Conservation (phyloP, 2,797 vertebrate genomes). For the Dermochelys coriacea region DNA sequence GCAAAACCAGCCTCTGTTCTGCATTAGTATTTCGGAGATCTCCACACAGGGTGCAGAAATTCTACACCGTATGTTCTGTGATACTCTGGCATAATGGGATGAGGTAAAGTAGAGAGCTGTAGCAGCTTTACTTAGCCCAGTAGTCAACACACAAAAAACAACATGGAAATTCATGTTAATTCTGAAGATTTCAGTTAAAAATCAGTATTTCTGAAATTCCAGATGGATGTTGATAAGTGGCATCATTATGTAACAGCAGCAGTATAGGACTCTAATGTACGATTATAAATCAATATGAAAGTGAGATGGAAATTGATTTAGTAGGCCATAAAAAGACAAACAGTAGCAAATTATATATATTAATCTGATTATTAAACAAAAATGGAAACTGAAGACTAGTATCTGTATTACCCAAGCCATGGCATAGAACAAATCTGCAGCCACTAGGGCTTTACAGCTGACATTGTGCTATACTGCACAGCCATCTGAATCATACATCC, state of each 20-base stretch:
- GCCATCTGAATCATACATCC: neutral
- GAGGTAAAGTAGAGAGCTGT: neutral
- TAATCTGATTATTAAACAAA: neutral
- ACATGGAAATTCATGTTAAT: neutral
- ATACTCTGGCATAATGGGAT: neutral
- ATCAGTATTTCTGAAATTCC: neutral
- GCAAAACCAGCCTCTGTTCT: neutral
- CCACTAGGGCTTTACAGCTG: neutral
- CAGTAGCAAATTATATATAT: neutral
- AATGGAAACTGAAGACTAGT: neutral
- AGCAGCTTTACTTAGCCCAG: neutral
- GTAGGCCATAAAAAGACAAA: neutral
- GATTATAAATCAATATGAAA: neutral
- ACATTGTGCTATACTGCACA: neutral
- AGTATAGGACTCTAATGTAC: neutral
- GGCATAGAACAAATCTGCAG: neutral
- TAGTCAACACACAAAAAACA: neutral
- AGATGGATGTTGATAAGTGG: neutral
- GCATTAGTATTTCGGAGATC: neutral
- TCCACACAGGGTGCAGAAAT: neutral
- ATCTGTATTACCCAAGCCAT: neutral
- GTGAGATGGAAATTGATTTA: neutral
- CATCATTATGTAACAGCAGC: neutral
- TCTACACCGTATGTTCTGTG: neutral
- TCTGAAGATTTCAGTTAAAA: neutral